Evolutionary conservation across 92 coral and sea anemone genomes (phyloP).

Genomic region (Bergia puertoricense): DNA sequence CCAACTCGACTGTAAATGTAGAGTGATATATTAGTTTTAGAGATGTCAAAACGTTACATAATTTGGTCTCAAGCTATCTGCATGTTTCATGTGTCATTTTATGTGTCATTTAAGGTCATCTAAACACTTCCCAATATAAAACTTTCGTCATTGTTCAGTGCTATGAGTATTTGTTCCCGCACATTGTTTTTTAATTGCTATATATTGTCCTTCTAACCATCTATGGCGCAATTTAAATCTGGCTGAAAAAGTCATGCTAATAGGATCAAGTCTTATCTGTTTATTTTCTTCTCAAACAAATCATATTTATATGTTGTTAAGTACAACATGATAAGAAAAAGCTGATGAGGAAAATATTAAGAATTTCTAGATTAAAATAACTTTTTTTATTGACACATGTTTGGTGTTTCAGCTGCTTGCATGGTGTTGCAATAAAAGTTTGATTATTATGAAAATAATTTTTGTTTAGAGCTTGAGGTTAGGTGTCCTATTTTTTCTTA

Average conservation of each 20-base stretch:
- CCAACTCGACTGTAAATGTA: neutral
- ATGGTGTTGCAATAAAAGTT: neutral
- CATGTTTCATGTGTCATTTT: neutral
- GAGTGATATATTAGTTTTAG: neutral
- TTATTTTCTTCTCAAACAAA: neutral
- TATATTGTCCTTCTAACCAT: neutral
- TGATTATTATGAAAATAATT: neutral
- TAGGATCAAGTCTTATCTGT: neutral
- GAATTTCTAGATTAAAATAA: no score
- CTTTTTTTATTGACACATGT: no score
- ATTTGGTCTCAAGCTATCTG: neutral
- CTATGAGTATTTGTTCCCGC: neutral
- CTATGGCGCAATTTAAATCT: neutral
- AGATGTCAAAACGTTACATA: neutral
- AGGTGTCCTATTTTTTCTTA: neutral
- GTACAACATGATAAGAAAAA: neutral
- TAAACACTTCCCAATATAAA: neutral
- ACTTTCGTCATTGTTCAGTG: neutral
- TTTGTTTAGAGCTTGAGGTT: neutral
- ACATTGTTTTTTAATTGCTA: constrained; percentile 2
- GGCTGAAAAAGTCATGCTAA: neutral
- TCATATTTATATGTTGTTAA: neutral
- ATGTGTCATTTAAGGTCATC: neutral
- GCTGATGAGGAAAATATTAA: neutral
- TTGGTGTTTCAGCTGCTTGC: neutral